Percentiles rank a stretch among this genome's conserved stretches.
phyloP scores from a whole-genome alignment of 2,888 invertebrate genomes.

The Epirrhoe alternata region DNA sequence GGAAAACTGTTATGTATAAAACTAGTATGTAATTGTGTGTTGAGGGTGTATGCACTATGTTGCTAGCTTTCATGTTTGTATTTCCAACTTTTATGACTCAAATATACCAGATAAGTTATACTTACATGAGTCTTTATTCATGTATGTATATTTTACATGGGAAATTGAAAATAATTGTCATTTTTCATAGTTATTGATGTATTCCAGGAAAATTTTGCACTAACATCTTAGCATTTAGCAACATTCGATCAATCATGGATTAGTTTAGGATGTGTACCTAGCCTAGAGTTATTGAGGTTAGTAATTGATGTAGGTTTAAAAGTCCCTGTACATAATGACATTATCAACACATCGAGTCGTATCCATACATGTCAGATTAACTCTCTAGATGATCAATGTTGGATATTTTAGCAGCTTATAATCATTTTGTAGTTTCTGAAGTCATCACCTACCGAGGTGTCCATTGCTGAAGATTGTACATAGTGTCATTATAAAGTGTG shows the following conservation, averaged over 20 bases:
- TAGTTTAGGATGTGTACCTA: slow-evolving; percentile 20
- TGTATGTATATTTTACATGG: slow-evolving; percentile 4
- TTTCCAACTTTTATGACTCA: slow-evolving; percentile 8
- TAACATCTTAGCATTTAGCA: slow-evolving; percentile 16
- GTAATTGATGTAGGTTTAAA: slow-evolving; percentile 7
- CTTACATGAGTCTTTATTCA: slow-evolving; percentile 2
- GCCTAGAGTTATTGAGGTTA: slow-evolving; percentile 17
- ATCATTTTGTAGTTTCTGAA: neutral
- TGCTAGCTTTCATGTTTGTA: slow-evolving; percentile 15
- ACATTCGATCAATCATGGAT: slow-evolving; percentile 26
- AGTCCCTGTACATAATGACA: slow-evolving; percentile 20
- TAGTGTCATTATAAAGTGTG: slow-evolving; percentile 8
- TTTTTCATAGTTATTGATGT: slow-evolving; percentile 12
- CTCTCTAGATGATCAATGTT: neutral
- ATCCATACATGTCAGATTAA: neutral
- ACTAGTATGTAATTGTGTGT: slow-evolving; percentile 61
- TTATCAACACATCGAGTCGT: slow-evolving; percentile 4
- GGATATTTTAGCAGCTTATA: neutral
- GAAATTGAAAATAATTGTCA: neutral
- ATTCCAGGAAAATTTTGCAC: slow-evolving; percentile 16
- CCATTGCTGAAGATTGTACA: neutral
- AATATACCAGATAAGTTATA: neutral
- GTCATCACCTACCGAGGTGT: neutral
- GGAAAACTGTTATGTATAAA: slow-evolving; percentile 73
- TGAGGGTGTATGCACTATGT: slow-evolving; percentile 47